Evolutionary conservation across 2,888 invertebrate species (phyloP).

Genomic region (Melieria omissa): DNA sequence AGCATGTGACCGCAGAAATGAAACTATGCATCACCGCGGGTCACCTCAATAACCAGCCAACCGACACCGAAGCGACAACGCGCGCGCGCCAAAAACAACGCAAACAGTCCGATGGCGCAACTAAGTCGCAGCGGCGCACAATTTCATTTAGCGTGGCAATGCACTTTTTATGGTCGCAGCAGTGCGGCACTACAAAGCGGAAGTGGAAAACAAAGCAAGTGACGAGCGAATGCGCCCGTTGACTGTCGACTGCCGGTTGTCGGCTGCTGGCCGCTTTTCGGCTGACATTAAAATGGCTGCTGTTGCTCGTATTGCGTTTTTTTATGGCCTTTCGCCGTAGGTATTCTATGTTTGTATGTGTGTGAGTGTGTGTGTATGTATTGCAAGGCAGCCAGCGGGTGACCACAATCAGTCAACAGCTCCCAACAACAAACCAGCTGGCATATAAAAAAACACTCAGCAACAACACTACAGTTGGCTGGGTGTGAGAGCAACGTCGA

Average conservation of each 20-base stretch:
- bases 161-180: neutral
- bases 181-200: too few relatives aligned
- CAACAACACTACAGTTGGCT: too few relatives aligned
- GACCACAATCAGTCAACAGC: constrained; percentile 1
- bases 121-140: neutral
- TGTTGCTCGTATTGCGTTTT: too few relatives aligned
- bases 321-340: too few relatives aligned
- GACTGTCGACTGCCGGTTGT: neutral
- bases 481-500: too few relatives aligned
- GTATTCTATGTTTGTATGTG: neutral
- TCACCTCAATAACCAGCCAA: neutral
- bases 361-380: neutral
- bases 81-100: neutral
- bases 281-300: too few relatives aligned
- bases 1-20: neutral
- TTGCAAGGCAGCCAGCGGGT: neutral
- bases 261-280: neutral
- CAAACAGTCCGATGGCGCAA: neutral
- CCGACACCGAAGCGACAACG: too few relatives aligned
- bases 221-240: too few relatives aligned
- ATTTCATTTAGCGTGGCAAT: neutral
- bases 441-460: too few relatives aligned
- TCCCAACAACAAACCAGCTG: neutral
- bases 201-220: too few relatives aligned
- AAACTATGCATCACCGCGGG: neutral